Evolutionary conservation across 1,140 invertebrate genomes (phyloP).

Genomic region (Leptinotarsa texana): DNA sequence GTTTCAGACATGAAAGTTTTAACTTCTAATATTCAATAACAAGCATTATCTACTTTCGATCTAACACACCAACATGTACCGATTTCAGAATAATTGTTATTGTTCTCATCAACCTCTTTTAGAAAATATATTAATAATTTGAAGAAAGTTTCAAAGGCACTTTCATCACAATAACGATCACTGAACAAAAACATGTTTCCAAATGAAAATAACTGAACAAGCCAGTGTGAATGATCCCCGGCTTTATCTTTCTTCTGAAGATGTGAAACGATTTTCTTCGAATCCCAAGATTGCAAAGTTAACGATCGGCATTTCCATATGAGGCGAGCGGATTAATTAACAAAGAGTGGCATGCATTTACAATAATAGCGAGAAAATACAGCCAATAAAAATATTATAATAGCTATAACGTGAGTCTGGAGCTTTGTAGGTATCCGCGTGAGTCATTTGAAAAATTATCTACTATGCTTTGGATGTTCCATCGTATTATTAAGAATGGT

Average conservation of each 20-base stretch:
- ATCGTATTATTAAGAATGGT: slow-evolving; percentile 13
- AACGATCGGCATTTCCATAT: slow-evolving; percentile 28
- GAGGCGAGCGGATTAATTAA: slow-evolving; percentile 22
- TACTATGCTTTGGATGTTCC: slow-evolving; percentile 7
- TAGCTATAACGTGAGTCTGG: slow-evolving; percentile 25
- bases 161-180: too few relatives aligned
- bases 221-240: too few relatives aligned
- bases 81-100: too few relatives aligned
- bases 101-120: too few relatives aligned
- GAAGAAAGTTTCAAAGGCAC: too few relatives aligned
- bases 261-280: slow-evolving; percentile 23
- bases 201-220: too few relatives aligned
- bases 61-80: too few relatives aligned
- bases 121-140: too few relatives aligned
- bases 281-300: slow-evolving; percentile 15
- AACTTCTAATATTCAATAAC: too few relatives aligned
- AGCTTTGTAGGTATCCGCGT: slow-evolving; percentile 11
- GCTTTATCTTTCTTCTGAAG: slow-evolving; percentile 10
- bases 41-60: too few relatives aligned
- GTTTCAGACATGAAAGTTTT: too few relatives aligned
- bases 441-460: slow-evolving; percentile 24
- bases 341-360: slow-evolving; percentile 26
- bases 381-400: slow-evolving; percentile 29
- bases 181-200: too few relatives aligned
- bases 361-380: slow-evolving; percentile 31